A percentile compares a stretch with the other conserved stretches of the same genome.
These are phyloP conservation scores for Zeuzera pyrina DNA, from an alignment of 2,888 invertebrate genomes.

Conservation along the genomic window DNA sequence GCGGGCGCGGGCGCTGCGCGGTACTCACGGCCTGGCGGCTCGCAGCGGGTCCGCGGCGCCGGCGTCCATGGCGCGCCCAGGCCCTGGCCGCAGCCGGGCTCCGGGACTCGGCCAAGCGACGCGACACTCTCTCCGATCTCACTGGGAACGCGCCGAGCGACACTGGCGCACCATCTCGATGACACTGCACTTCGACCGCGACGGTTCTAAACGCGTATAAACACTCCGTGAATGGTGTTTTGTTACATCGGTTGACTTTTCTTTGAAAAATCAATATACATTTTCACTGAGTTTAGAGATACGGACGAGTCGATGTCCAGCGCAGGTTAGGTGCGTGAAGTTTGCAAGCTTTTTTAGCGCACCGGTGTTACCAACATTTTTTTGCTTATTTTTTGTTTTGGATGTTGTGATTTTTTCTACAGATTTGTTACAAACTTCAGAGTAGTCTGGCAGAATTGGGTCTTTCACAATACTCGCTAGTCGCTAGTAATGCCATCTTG, in stretches of 20 bases:
- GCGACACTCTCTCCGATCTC: constrained; percentile 68
- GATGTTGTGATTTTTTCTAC: constrained; percentile 69
- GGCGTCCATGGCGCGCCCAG: constrained; percentile 69
- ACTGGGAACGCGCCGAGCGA: constrained; percentile 64
- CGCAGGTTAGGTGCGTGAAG: constrained; percentile 74
- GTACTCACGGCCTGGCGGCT: constrained; percentile 71
- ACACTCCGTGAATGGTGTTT: constrained; percentile 72
- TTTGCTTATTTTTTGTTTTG: constrained; percentile 72
- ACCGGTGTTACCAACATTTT: constrained; percentile 74
- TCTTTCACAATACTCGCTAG: constrained; percentile 56
- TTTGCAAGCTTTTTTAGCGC: constrained; percentile 75
- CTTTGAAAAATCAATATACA: constrained; percentile 75
- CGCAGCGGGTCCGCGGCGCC: constrained; percentile 65
- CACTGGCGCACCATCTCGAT: constrained; percentile 69
- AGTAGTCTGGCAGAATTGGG: constrained; percentile 39
- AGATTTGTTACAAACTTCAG: constrained; percentile 62
- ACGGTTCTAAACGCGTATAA: constrained; percentile 65
- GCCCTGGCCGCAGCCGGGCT: constrained; percentile 68
- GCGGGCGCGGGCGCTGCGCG: constrained; percentile 22
- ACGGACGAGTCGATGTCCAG: constrained; percentile 75
- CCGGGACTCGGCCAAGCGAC: constrained; percentile 55
- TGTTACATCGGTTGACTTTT: constrained; percentile 74
- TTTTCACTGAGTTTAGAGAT: constrained; percentile 71
- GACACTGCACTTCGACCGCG: constrained; percentile 66
- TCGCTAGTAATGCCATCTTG: constrained; percentile 15